Base-by-base conservation (phyloP, 2,888 invertebrate genomes). In the Pandemis cinnamomeana region DNA sequence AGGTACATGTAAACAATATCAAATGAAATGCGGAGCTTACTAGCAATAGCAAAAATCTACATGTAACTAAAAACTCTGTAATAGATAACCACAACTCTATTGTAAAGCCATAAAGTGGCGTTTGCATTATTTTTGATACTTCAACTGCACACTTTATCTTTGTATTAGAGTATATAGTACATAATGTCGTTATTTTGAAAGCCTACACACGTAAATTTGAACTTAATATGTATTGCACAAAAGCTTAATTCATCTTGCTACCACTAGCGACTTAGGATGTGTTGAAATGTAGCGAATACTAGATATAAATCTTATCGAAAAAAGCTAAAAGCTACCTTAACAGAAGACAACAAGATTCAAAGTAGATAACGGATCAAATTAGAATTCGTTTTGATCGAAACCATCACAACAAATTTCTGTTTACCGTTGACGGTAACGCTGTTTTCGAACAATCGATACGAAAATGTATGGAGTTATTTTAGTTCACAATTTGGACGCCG, bases 301-400 rank as follows among this genome's bases (percentile, higher is more conserved):
- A 55, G 2, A 5, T 5, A 27, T 58, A 36, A 6, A 27, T 58
- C 5, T 58, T n/a, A 11, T 8, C 58, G 10, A 11, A 58, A 58
- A 11, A 4, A 58, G 27, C 27, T 5, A 58, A 58, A 58, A 27
- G 8, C 20, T 20, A 58, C 27, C 58, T 58, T 58, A 58, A 6
- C 7, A 20, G 1, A 1, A 27, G 10, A 10, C 5, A 5, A 27
- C 11, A 58, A 27, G 27, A 0, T 11, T 3, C 67, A 68, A 62
- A 36, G 5, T 68, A 10, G 41, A 36, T 55, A 44, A 11, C 36
- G 36, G 36, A 27, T 0, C 2, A n/a, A 41, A 13, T 36, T 42
- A 41, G 27, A 55, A 62, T 46, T 62, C 67, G 62, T 61, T 72
- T 67, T 72, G 55, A 68, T 72, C 67, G 72, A 71, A 72, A 55